These are phyloP conservation scores for Liodrosophila aerea DNA, from an alignment of 2,888 invertebrate species.

Conservation along the genomic window DNA sequence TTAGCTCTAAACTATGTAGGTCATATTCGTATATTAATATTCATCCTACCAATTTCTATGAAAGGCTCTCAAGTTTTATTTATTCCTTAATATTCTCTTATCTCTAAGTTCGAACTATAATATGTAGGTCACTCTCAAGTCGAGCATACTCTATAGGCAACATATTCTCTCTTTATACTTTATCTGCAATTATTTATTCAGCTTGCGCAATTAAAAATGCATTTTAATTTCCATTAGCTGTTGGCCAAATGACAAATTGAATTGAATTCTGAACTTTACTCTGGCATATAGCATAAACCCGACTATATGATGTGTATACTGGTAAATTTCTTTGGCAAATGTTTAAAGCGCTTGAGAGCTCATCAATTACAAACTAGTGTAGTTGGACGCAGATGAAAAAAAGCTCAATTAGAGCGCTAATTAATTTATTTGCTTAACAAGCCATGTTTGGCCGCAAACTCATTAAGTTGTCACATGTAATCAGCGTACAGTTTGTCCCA, in stretches of 20 bases:
- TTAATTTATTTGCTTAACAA: conserved; percentile 76
- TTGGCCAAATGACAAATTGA: conserved; percentile 45
- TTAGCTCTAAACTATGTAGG: no score
- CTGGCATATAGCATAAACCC: conserved; percentile 1
- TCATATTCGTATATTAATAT: no score
- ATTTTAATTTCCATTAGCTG: conserved; percentile 23
- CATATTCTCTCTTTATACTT: not conserved
- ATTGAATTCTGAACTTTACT: conserved; percentile 38
- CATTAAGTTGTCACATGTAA: conserved; percentile 77
- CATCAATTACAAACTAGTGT: conserved; percentile 45
- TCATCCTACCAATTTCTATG: no score
- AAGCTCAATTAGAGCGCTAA: conserved; percentile 74
- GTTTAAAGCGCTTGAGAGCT: conserved; percentile 41
- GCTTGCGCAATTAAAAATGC: conserved; percentile 25
- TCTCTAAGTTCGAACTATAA: no score
- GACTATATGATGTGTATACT: conserved; percentile 58
- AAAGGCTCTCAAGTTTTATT: no score
- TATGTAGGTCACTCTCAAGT: no score
- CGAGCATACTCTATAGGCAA: no score
- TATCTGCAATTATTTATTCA: conserved; percentile 23
- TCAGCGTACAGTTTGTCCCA: conserved; percentile 62
- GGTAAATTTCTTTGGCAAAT: conserved; percentile 37
- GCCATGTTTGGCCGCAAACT: conserved; percentile 76
- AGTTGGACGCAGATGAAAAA: conserved; percentile 10
- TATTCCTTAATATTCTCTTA: no score